Conservation (phyloP, 2,888 invertebrate species). For the Lypha dubia region DNA sequence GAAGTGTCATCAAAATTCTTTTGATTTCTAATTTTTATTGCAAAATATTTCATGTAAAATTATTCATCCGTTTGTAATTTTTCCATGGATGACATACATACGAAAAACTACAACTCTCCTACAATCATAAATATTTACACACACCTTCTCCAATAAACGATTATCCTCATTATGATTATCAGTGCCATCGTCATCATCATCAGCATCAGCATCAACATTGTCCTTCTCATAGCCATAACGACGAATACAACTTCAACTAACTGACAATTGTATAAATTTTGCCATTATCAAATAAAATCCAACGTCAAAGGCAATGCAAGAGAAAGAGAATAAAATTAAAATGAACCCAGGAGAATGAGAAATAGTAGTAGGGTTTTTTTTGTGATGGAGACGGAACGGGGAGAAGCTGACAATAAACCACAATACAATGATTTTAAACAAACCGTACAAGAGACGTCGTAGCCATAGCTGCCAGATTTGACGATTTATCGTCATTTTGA, state of each 20-base stretch:
- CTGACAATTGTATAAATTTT: constrained; percentile 51
- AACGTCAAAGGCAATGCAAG: not conserved
- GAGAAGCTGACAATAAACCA: constrained; percentile 31
- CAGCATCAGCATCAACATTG: constrained; percentile 7
- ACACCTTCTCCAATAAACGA: not conserved
- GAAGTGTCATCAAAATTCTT: not conserved
- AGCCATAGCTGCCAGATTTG: no score
- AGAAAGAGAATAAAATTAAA: not conserved
- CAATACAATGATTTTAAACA: constrained; percentile 65
- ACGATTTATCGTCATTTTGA: no score
- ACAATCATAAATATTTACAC: not conserved
- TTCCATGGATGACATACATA: not conserved
- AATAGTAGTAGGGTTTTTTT: not conserved
- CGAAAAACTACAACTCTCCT: not conserved
- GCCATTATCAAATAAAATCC: constrained; percentile 51
- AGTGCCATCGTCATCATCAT: constrained; percentile 9
- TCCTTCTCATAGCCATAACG: constrained; percentile 28
- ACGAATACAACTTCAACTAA: constrained; percentile 10
- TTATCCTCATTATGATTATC: not conserved
- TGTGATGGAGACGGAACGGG: not conserved
- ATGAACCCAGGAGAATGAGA: not conserved
- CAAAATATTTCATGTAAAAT: not conserved
- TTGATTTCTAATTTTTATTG: not conserved
- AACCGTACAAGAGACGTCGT: constrained; percentile 58
- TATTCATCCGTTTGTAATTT: not conserved